Conservation (phyloP, 2,113 vertebrate species). For the Sander vitreus region DNA sequence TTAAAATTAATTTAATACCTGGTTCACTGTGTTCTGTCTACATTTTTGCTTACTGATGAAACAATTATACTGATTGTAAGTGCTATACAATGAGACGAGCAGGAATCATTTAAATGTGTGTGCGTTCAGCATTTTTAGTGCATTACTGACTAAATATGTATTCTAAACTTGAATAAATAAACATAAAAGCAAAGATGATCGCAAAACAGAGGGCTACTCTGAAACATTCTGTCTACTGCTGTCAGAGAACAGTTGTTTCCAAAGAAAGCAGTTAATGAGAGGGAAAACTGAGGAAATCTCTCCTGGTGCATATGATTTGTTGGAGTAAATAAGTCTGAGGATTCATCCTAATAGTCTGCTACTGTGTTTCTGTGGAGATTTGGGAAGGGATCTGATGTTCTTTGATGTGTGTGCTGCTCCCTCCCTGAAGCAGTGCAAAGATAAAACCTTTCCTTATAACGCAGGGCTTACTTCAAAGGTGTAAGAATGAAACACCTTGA, state of each 20-base stretch:
- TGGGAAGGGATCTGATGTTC: conserved; percentile 30
- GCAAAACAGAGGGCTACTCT: background rate
- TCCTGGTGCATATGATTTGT: conserved; percentile 47
- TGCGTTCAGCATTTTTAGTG: background rate
- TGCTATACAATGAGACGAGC: background rate
- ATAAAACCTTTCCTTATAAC: conserved; percentile 50
- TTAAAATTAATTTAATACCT: conserved; percentile 5
- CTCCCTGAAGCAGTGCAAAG: conserved; percentile 55
- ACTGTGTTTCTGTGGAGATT: conserved; percentile 59
- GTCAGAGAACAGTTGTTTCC: background rate
- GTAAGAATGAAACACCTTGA: conserved; percentile 47
- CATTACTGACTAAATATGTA: background rate
- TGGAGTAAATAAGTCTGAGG: conserved; percentile 57
- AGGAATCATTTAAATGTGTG: background rate
- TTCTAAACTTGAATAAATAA: background rate
- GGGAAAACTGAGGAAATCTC: conserved; percentile 8
- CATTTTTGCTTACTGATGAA: background rate
- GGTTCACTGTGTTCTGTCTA: background rate
- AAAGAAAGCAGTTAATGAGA: conserved; percentile 35
- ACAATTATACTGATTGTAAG: background rate
- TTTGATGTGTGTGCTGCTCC: conserved; percentile 58
- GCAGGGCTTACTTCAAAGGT: conserved; percentile 57
- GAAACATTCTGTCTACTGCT: background rate
- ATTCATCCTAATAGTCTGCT: conserved; percentile 50
- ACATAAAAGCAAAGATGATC: background rate